A percentile compares a stretch with the other conserved stretches of the same genome.
These are phyloP conservation scores for Hirtodrosophila alboralis DNA, from an alignment of 2,888 invertebrate species.

Conservation along the genomic window DNA sequence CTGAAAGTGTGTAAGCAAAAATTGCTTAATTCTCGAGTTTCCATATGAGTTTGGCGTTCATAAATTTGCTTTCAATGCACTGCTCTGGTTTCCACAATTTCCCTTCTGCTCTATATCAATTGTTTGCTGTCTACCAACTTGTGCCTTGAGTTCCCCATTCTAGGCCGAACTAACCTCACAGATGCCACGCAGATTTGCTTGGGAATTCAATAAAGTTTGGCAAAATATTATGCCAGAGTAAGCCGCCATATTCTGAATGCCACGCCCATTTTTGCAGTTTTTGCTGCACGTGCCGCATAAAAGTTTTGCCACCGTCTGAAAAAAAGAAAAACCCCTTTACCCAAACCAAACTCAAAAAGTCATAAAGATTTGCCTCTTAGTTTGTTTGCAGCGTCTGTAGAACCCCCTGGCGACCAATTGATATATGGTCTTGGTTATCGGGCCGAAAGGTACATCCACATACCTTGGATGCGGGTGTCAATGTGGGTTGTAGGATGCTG, in stretches of 20 bases:
- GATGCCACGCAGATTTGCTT: constrained; percentile 68
- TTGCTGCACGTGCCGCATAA: constrained; percentile 60
- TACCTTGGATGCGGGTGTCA: constrained; percentile 1
- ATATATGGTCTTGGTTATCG: constrained; percentile 58
- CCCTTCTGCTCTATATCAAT: constrained; percentile 37
- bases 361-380: constrained; percentile 67
- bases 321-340: constrained; percentile 30
- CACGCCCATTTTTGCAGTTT: constrained; percentile 38
- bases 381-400: constrained; percentile 41
- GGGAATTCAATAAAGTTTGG: constrained; percentile 80
- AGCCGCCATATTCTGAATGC: constrained; percentile 41
- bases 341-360: constrained; percentile 59
- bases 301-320: constrained; percentile 52
- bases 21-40: constrained; percentile 69
- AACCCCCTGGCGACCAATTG: constrained; percentile 68
- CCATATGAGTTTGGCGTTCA: constrained; percentile 69
- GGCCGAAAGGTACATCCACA: constrained; percentile 30
- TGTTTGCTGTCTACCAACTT: constrained; percentile 72
- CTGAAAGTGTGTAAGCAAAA: constrained; percentile 30
- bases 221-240: constrained; percentile 73
- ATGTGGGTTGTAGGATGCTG: constrained; percentile 7
- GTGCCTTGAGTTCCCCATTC: constrained; percentile 26
- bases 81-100: constrained; percentile 4
- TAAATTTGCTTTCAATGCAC: constrained; percentile 75
- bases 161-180: constrained; percentile 33